Evolutionary conservation across 37 sponge, comb jelly and placozoan species (phyloP).

Genomic region (Geodia barretti): DNA sequence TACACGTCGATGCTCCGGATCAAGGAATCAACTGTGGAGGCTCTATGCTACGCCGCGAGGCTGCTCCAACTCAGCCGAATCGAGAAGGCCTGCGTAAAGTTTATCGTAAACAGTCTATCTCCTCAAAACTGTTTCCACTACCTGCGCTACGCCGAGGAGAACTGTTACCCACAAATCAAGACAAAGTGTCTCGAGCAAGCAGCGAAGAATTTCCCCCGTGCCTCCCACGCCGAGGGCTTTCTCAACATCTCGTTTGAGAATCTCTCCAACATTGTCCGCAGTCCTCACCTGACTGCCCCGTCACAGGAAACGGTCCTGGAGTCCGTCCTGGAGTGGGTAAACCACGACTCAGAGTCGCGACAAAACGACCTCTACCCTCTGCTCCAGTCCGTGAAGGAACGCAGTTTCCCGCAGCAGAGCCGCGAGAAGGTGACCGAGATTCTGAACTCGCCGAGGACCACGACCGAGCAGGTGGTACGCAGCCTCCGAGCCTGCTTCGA

Average conservation of each 20-base stretch:
- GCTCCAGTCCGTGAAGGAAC: background rate
- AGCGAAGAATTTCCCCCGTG: background rate
- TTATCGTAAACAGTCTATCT: conserved; percentile 33
- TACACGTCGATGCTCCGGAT: conserved; percentile 41
- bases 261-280: background rate
- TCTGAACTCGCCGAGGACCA: background rate
- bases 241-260: background rate
- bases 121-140: background rate
- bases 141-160: conserved; percentile 10
- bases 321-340: background rate
- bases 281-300: background rate
- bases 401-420: background rate
- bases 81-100: conserved; percentile 57
- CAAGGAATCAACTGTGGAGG: conserved; percentile 10
- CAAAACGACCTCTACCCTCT: conserved; percentile 14
- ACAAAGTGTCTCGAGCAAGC: conserved; percentile 7
- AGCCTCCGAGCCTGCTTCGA: background rate
- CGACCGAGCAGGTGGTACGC: background rate
- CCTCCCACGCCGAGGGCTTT: background rate
- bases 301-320: conserved; percentile 8
- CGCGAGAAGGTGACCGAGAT: background rate
- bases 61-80: conserved; percentile 15
- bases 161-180: conserved; percentile 9
- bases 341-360: background rate
- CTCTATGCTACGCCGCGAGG: conserved; percentile 24